phyloP scores from a whole-genome alignment of 2,888 invertebrate genomes.

The Cecidostiba fungosa region DNA sequence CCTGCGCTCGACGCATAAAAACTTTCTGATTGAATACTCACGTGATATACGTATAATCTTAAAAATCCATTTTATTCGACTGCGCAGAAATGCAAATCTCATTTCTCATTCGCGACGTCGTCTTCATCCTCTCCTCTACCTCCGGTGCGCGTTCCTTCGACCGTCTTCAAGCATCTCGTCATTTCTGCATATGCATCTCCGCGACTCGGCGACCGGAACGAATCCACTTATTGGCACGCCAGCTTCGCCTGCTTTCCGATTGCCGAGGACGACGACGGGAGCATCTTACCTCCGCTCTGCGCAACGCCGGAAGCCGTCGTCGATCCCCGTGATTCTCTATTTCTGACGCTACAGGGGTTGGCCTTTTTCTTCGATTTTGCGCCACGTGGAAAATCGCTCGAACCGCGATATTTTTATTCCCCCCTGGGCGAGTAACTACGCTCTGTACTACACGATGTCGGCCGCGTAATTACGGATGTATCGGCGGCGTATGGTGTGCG shows the following conservation, averaged over 20 bases:
- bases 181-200: conserved; percentile 65
- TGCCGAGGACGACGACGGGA: conserved; percentile 44
- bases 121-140: background rate
- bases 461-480: conserved; percentile 40
- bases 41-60: conserved; percentile 24
- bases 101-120: conserved; percentile 32
- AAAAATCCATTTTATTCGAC: conserved; percentile 44
- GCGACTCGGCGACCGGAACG: conserved; percentile 62
- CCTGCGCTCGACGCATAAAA: background rate
- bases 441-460: background rate
- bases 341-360: background rate
- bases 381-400: conserved; percentile 36
- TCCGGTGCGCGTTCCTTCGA: background rate
- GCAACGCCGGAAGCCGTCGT: conserved; percentile 47
- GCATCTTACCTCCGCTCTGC: background rate
- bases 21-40: conserved; percentile 33
- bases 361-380: background rate
- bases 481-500: background rate
- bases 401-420: conserved; percentile 45
- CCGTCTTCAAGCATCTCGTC: conserved; percentile 55
- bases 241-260: conserved; percentile 60
- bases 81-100: conserved; percentile 46
- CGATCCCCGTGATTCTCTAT: conserved; percentile 36
- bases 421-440: background rate
- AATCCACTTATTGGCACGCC: conserved; percentile 69